Evolutionary conservation across 2,888 invertebrate genomes (phyloP).

Genomic region (Megalurothrips usitatus): DNA sequence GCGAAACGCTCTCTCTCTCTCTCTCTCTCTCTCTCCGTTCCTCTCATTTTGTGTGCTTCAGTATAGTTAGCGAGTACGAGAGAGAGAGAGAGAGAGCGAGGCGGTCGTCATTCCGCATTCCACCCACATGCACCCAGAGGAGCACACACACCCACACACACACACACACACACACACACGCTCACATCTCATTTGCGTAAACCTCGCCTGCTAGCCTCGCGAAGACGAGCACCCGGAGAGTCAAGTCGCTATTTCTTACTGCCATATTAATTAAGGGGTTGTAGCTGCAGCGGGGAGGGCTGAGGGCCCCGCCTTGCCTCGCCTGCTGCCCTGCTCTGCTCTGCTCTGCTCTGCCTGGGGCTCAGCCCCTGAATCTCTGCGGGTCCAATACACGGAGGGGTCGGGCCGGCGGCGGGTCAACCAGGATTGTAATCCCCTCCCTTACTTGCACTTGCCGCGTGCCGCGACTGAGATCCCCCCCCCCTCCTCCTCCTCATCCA

Average conservation of each 20-base stretch:
- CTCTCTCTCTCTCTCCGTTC: not conserved
- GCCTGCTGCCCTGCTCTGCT: not conserved
- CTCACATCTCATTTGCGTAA: constrained; percentile 1
- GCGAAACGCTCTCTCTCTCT: not conserved
- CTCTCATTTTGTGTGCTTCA: not conserved
- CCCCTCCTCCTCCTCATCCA: no score
- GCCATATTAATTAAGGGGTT: constrained; percentile 19
- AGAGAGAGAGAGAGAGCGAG: not conserved
- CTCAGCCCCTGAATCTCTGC: no score
- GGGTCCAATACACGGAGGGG: no score
- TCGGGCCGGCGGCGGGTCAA: no score
- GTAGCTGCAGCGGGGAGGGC: not conserved
- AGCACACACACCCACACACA: not conserved
- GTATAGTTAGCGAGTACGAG: not conserved
- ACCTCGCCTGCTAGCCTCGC: not conserved
- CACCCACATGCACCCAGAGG: not conserved
- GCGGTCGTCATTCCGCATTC: constrained; percentile 3
- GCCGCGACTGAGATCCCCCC: no score
- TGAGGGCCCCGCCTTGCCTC: no score
- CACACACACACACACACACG: not conserved
- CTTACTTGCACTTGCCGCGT: no score
- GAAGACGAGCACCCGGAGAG: not conserved
- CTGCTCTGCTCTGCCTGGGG: not conserved
- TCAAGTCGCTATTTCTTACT: constrained; percentile 1
- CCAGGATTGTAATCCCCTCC: no score